Conservation (phyloP, 2,113 vertebrate species). For the Zonotrichia leucophrys region DNA sequence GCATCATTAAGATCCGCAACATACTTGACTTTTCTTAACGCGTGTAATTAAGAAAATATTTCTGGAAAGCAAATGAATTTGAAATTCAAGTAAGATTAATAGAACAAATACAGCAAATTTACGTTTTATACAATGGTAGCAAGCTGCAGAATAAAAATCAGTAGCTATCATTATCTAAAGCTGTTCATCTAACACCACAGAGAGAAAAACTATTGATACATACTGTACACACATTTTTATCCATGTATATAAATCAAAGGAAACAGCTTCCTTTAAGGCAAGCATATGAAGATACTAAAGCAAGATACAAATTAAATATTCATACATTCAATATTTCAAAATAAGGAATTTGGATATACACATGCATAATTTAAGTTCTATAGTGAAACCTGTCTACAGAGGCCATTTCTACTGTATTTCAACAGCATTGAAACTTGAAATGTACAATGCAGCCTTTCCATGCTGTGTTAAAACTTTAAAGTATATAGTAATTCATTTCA, state of each 20-base stretch:
- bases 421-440: slow-evolving; percentile 66
- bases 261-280: slow-evolving; percentile 75
- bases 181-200: slow-evolving; percentile 47
- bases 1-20: slow-evolving; percentile 14
- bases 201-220: slow-evolving; percentile 66
- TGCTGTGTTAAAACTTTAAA: slow-evolving; percentile 59
- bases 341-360: slow-evolving; percentile 75
- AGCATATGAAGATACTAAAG: slow-evolving; percentile 73
- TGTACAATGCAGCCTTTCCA: slow-evolving; percentile 54
- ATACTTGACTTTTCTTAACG: slow-evolving; percentile 31
- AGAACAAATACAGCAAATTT: slow-evolving; percentile 14
- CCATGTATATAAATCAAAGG: slow-evolving; percentile 74
- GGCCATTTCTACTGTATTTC: slow-evolving; percentile 74
- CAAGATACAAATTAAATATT: slow-evolving; percentile 78
- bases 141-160: slow-evolving; percentile 60
- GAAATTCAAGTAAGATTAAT: slow-evolving; percentile 40
- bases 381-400: slow-evolving; percentile 76
- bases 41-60: slow-evolving; percentile 48
- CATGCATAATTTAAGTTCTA: slow-evolving; percentile 78
- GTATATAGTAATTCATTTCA: slow-evolving; percentile 57
- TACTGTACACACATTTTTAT: slow-evolving; percentile 70
- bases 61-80: slow-evolving; percentile 46
- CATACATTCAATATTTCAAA: slow-evolving; percentile 79
- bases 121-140: slow-evolving; percentile 16
- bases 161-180: slow-evolving; percentile 53